Conservation (phyloP, 1,140 invertebrate genomes). For the Probaryconus sp. region DNA sequence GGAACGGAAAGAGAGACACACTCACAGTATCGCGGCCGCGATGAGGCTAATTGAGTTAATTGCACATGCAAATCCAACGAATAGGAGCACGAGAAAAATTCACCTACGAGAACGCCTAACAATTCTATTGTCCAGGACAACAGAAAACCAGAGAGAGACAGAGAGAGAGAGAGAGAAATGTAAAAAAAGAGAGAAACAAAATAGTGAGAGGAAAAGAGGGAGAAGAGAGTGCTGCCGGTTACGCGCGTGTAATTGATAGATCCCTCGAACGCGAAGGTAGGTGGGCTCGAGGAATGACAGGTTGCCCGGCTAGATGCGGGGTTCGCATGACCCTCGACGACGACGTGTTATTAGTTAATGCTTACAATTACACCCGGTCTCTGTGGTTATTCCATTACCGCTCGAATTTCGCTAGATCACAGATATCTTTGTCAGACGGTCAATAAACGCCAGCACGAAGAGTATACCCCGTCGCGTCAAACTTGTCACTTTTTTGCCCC, state of each 20-base stretch:
- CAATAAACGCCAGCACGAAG: too few species aligned
- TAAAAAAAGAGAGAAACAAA: too few species aligned
- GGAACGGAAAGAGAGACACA: slow-evolving; percentile 49
- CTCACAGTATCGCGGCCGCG: slow-evolving; percentile 24
- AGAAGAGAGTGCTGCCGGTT: slow-evolving; percentile 54
- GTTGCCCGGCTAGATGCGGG: slow-evolving; percentile 54
- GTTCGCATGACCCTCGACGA: slow-evolving; percentile 57
- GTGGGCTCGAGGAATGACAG: slow-evolving; percentile 65
- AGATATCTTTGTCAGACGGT: slow-evolving; percentile 28
- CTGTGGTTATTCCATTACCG: slow-evolving; percentile 70
- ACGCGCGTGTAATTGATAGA: slow-evolving; percentile 64
- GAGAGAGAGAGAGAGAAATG: too few species aligned
- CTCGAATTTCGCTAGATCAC: slow-evolving; percentile 41
- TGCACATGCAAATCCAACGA: slow-evolving; percentile 63
- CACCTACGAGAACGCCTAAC: too few species aligned
- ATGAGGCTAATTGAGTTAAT: slow-evolving; percentile 67
- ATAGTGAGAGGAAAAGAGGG: too few species aligned
- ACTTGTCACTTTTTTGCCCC: too few species aligned
- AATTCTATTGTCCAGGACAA: slow-evolving; percentile 67
- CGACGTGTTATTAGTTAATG: slow-evolving; percentile 70
- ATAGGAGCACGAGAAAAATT: slow-evolving; percentile 34
- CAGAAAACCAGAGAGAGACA: too few species aligned
- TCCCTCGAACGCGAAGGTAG: slow-evolving; percentile 30
- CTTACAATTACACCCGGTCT: slow-evolving; percentile 69
- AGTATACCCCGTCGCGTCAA: too few species aligned